Evolutionary conservation across 2,113 vertebrate species (phyloP), one percentile per base, ranked within the genome.

Genomic region (Nicator chloris): DNA sequence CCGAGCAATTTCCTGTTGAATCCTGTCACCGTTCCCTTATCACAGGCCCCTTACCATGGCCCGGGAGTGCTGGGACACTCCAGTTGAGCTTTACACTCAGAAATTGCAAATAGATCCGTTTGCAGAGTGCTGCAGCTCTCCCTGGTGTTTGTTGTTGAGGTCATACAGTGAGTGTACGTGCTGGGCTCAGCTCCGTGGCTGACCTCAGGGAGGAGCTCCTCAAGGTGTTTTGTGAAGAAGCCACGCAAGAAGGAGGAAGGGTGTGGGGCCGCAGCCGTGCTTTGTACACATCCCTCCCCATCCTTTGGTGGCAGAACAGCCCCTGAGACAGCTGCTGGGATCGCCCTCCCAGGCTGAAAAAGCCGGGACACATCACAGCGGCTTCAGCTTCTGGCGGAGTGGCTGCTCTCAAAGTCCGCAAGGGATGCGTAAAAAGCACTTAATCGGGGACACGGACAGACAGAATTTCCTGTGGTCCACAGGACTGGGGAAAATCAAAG

Each of bases 101-200:
- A 26, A 47, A 49, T 1, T 11, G n/a, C 26, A 10, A 19, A 11
- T 5, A 5, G 28, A 2, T 42, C 30, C 23, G 8, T 47, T 39
- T n/a, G 21, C 37, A 40, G 23, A 9, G 30, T 2, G 37, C 16
- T 17, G 31, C 10, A 40, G 64, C 28, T 30, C 23, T 69, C 19
- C 13, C n/a, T 13, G 40, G 4, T 3, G 31, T 22, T 68, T 39
- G 44, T 21, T 15, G 24, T 30, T 8, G 4, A 11, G 13, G 20
- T 27, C 24, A 2, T 2, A 9, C 9, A 7, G 40, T 4, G 35
- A 5, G 10, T 0, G 3, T 6, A 2, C 1, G 0, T 4, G 27
- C 54, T 40, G 64, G 24, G 27, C 20, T 51, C 64, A 28, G 47
- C 33, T 35, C 66, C 54, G 39, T n/a, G n/a, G n/a, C n/a, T n/a